These are phyloP conservation scores for Chrysogorgia sp. DNA, from an alignment of 92 coral and sea anemone species.

Conservation along the genomic window DNA sequence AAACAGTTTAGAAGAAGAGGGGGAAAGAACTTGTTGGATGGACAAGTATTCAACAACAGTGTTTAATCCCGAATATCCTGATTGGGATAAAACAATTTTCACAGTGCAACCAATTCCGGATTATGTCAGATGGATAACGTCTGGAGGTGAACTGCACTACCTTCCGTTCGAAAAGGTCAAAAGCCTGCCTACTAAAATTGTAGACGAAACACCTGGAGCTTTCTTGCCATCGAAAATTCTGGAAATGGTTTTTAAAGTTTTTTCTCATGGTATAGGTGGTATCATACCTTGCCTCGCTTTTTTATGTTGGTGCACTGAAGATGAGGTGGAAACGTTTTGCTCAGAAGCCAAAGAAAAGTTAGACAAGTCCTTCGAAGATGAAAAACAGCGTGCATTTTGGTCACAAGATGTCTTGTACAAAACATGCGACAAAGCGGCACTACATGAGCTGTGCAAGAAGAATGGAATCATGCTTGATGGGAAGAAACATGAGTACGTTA, in stretches of 20 bases:
- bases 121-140: slow-evolving; percentile 41
- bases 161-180: slow-evolving; percentile 22
- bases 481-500: slow-evolving; percentile 57
- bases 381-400: slow-evolving; percentile 59
- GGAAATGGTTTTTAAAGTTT: slow-evolving; percentile 37
- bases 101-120: slow-evolving; percentile 43
- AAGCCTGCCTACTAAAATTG: background rate
- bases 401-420: slow-evolving; percentile 46
- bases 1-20: slow-evolving; percentile 41
- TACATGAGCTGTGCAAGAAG: slow-evolving; percentile 41
- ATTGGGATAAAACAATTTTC: background rate
- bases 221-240: slow-evolving; percentile 41
- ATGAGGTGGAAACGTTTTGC: slow-evolving; percentile 27
- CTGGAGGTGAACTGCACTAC: slow-evolving; percentile 12
- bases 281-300: slow-evolving; percentile 36
- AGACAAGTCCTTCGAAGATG: slow-evolving; percentile 34
- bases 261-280: slow-evolving; percentile 7
- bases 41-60: slow-evolving; percentile 48
- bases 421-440: slow-evolving; percentile 27
- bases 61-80: slow-evolving; percentile 15
- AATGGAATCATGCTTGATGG: slow-evolving; percentile 46
- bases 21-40: slow-evolving; percentile 41
- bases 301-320: slow-evolving; percentile 48
- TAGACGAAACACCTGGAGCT: slow-evolving; percentile 47
- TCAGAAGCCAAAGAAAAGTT: slow-evolving; percentile 27